Evolutionary conservation across 2,797 vertebrate species (phyloP), one percentile per base, ranked within the genome.

Genomic region (Xerus rutilus): DNA sequence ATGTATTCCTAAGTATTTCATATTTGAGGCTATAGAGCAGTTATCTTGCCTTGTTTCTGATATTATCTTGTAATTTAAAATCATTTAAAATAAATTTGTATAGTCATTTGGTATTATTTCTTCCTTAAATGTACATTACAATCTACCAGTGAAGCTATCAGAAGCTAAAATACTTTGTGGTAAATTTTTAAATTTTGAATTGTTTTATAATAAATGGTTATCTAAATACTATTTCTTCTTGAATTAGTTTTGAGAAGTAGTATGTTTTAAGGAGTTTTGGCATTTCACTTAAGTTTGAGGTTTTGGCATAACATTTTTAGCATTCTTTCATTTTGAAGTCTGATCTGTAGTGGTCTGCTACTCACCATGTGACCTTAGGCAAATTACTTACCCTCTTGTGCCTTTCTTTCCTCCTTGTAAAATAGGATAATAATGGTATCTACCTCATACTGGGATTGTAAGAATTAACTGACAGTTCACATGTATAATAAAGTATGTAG

Each of bases 221-320:
- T 81, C 72, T n/a, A 84, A 12, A 52, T 32, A 18, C 32, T 25
- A 0, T 54, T 76, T 91, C n/a, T 87, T 77, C 65, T 91, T 79
- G 28, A 59, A 49, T 85, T 73, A 20, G 5, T 86, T 91, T 93
- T 96, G 43, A 30, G 73, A 89, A 92, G 30, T 82, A 65, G 25
- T 52, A 20, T 91, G 52, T 92, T 86, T 95, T 67, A 92, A 89
- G 52, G 7, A 45, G 13, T 76, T 90, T 81, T 90, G 23, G 57
- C 13, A 49, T 94, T 88, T 57, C 1, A 74, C 45, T 64, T 93
- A 49, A 52, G n/a, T 88, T 85, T 78, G 69, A 73, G 0, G 43
- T 90, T 67, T 59, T 90, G n/a, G 23, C 72, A 39, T 57, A 47
- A 82, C 77, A 15, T 87, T 85, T 81, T 93, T 45, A 57, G 54